A percentile compares a stretch with the other conserved stretches of the same genome.
Evolutionary conservation across 1,140 invertebrate genomes (phyloP).

Genomic region (Antheraea mylitta): DNA sequence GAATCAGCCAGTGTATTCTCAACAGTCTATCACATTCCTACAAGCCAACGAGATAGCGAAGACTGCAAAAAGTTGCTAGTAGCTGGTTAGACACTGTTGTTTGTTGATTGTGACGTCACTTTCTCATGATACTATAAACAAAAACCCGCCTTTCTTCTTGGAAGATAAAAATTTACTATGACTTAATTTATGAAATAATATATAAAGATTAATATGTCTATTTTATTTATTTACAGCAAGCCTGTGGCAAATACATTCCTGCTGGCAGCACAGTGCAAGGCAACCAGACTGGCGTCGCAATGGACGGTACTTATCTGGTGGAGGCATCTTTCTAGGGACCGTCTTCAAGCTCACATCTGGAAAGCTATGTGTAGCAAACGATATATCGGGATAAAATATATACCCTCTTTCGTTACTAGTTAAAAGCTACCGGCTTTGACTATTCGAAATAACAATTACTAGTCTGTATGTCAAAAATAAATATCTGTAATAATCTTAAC

Average conservation of each 20-base stretch:
- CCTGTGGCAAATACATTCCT: constrained; percentile 90
- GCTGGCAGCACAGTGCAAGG: constrained; percentile 86
- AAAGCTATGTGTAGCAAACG: constrained; percentile 58
- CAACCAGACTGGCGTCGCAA: constrained; percentile 87
- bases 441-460: constrained; percentile 50
- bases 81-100: too few species aligned
- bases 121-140: too few species aligned
- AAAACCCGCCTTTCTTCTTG: too few species aligned
- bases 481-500: constrained; percentile 28
- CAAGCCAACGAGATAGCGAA: too few species aligned
- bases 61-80: too few species aligned
- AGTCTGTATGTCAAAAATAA: constrained; percentile 24
- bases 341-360: constrained; percentile 55
- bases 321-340: constrained; percentile 88
- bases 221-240: constrained; percentile 80
- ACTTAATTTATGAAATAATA: neutral
- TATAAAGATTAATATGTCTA: constrained; percentile 1
- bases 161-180: too few species aligned
- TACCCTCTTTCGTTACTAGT: constrained; percentile 1
- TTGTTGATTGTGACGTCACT: too few species aligned
- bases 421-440: neutral
- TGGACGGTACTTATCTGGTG: constrained; percentile 90
- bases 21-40: too few species aligned
- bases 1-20: too few species aligned
- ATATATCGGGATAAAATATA: neutral